Evolutionary conservation across 2,888 invertebrate species (phyloP).

Genomic region (Acronicta leporina): DNA sequence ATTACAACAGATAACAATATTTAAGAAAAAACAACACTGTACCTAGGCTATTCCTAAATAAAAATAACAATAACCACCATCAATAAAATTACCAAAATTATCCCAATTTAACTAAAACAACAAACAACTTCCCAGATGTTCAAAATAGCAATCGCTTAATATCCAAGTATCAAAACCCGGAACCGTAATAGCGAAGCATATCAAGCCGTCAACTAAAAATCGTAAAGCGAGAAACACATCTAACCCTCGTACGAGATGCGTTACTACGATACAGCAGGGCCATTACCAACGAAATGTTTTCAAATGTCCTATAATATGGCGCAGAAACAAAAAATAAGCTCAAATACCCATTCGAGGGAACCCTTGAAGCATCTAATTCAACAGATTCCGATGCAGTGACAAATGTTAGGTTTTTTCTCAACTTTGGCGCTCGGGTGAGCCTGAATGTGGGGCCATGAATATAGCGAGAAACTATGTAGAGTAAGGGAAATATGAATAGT

Average conservation of each 20-base stretch:
- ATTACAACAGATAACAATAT: too few relatives aligned
- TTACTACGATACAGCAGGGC: conserved; percentile 57
- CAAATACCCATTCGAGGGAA: conserved; percentile 71
- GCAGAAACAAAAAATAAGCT: conserved; percentile 77
- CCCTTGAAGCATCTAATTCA: conserved; percentile 81
- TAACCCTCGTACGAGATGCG: conserved; percentile 54
- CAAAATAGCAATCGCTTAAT: conserved; percentile 19
- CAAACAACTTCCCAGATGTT: conserved; percentile 11
- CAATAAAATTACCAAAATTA: too few relatives aligned
- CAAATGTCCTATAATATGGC: conserved; percentile 65
- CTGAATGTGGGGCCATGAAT: conserved; percentile 55
- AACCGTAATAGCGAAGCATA: conserved; percentile 45
- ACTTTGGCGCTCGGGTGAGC: conserved; percentile 64
- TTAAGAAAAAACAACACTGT: too few relatives aligned
- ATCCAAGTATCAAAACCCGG: conserved; percentile 24
- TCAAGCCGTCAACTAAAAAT: conserved; percentile 51
- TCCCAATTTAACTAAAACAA: too few relatives aligned
- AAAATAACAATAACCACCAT: too few relatives aligned
- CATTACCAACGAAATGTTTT: conserved; percentile 62
- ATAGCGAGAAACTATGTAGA: conserved; percentile 23
- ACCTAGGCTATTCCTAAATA: too few relatives aligned
- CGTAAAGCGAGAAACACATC: conserved; percentile 51
- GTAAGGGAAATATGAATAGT: conserved; percentile 5
- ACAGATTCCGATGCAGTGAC: conserved; percentile 88
- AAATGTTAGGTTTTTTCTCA: conserved; percentile 85